Evolutionary conservation across 2,797 vertebrate genomes (phyloP).

Genomic region (Pseudopleuronectes americanus): DNA sequence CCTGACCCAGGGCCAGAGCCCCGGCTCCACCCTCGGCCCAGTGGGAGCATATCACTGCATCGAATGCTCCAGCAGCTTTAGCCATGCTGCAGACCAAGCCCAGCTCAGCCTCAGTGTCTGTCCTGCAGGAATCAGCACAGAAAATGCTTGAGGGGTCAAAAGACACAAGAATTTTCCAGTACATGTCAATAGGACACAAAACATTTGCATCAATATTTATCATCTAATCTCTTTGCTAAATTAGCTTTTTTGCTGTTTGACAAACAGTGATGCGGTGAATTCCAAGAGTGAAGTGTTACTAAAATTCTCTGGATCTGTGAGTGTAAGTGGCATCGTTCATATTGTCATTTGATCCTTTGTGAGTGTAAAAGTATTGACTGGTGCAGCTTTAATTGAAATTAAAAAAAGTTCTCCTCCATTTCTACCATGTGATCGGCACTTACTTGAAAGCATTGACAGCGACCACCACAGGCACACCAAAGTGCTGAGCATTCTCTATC

Average conservation of each 20-base stretch:
- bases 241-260: too few species aligned
- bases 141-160: background rate
- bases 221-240: too few species aligned
- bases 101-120: constrained; percentile 90
- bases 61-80: constrained; percentile 91
- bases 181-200: too few species aligned
- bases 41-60: constrained; percentile 91
- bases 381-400: background rate
- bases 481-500: constrained; percentile 92
- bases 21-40: constrained; percentile 96
- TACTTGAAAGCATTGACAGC: constrained; percentile 97
- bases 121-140: constrained; percentile 79
- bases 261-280: too few species aligned
- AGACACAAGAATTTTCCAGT: background rate
- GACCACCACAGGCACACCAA: constrained; percentile 95
- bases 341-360: background rate
- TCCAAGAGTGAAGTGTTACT: too few species aligned
- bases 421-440: constrained; percentile 65
- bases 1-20: constrained; percentile 87
- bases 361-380: background rate
- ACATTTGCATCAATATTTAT: too few species aligned
- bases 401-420: too few species aligned
- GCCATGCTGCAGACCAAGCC: constrained; percentile 88
- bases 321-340: background rate
- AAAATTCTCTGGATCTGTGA: background rate